These are phyloP conservation scores for Tenrec ecaudatus DNA, from an alignment of 2,113 vertebrate species.

Conservation along the genomic window DNA sequence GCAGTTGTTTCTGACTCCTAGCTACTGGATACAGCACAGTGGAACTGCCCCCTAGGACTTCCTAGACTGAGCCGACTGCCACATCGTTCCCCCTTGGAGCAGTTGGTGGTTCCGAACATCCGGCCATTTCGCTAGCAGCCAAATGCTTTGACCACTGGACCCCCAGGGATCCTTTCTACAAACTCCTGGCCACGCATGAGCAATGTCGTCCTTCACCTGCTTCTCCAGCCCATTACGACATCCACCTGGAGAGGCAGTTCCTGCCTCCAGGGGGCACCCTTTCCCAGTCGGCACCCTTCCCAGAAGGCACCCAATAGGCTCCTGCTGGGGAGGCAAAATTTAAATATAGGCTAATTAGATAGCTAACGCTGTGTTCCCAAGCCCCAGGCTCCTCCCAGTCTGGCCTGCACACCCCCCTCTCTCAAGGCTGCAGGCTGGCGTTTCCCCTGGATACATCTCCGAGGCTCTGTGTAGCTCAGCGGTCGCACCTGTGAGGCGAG, in stretches of 20 bases:
- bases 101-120: too few relatives aligned
- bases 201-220: too few relatives aligned
- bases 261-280: background rate
- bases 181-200: rapidly evolving
- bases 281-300: background rate
- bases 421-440: background rate
- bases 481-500: background rate
- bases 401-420: background rate
- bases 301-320: background rate
- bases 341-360: rapidly evolving
- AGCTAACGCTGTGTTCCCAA: background rate
- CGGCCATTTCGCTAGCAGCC: too few relatives aligned
- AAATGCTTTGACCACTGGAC: too few relatives aligned
- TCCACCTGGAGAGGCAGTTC: background rate
- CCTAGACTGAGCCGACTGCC: background rate
- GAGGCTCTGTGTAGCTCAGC: rapidly evolving
- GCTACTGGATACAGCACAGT: background rate
- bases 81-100: background rate
- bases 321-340: too few relatives aligned
- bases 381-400: too few relatives aligned
- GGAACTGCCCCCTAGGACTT: background rate
- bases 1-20: background rate
- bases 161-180: background rate
- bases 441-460: background rate
- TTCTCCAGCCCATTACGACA: background rate